Percentiles rank a stretch among this genome's conserved stretches.
These are phyloP conservation scores for Galemys pyrenaicus DNA, from an alignment of 2,113 vertebrate genomes.

Conservation along the genomic window DNA sequence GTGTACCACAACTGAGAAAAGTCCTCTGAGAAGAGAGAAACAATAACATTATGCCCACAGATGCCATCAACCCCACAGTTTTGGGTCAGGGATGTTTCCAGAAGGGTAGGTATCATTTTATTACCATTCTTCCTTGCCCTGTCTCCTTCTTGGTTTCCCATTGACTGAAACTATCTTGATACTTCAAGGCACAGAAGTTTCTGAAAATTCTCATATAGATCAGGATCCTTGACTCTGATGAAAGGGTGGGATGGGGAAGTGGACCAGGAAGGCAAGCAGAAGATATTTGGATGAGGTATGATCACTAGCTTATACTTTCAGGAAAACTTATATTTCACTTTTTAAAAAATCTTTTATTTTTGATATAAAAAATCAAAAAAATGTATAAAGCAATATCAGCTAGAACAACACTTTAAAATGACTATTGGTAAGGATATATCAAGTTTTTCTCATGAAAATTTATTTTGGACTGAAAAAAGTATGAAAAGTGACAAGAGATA, in stretches of 20 bases:
- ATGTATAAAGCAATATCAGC: neutral
- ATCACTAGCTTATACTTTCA: neutral
- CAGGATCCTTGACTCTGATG: neutral
- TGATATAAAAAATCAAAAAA: neutral
- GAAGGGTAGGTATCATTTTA: neutral
- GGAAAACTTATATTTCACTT: neutral
- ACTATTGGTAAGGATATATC: neutral
- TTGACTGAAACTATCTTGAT: neutral
- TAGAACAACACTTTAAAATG: neutral
- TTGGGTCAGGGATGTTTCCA: neutral
- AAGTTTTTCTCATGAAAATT: neutral
- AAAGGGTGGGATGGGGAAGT: rapidly evolving
- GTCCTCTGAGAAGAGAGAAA: neutral
- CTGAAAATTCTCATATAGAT: neutral
- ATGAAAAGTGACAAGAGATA: neutral
- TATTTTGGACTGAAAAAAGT: neutral
- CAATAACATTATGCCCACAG: neutral
- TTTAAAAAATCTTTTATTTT: neutral
- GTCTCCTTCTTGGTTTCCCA: neutral
- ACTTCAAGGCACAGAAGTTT: neutral
- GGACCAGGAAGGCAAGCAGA: rapidly evolving
- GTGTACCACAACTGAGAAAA: neutral
- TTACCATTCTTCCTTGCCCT: neutral
- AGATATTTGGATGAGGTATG: neutral
- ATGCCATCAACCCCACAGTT: rapidly evolving